These are phyloP conservation scores for Microctonus hyperodae DNA, from an alignment of 2,888 invertebrate genomes.

Conservation along the genomic window DNA sequence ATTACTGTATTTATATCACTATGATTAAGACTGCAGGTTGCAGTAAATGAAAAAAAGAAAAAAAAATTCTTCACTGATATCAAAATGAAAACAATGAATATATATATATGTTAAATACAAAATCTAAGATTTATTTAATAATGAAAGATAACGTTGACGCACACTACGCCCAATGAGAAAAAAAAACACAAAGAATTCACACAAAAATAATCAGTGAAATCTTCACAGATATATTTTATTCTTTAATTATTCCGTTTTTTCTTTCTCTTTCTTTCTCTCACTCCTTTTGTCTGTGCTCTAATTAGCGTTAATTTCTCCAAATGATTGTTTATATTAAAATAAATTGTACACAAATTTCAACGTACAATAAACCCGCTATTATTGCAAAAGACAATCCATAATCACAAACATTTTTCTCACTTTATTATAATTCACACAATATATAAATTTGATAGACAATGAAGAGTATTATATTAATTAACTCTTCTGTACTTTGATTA, in stretches of 20 bases:
- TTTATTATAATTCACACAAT: conserved; percentile 1
- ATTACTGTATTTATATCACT: too few relatives aligned
- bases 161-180: conserved; percentile 4
- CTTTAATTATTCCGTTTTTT: neutral
- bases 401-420: conserved; percentile 54
- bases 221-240: neutral
- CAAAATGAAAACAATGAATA: too few relatives aligned
- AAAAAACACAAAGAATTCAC: neutral
- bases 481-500: too few relatives aligned
- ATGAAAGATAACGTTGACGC: neutral
- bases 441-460: neutral
- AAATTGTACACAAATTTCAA: neutral
- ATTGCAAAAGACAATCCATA: conserved; percentile 60
- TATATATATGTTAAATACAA: too few relatives aligned
- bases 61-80: too few relatives aligned
- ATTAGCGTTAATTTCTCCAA: neutral
- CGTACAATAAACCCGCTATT: conserved; percentile 46
- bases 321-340: neutral
- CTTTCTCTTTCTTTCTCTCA: neutral
- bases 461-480: neutral
- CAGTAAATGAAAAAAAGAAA: too few relatives aligned
- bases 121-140: neutral
- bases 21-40: too few relatives aligned
- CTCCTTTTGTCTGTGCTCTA: too few relatives aligned
- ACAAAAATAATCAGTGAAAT: neutral